These are phyloP conservation scores for Varecia variegata DNA, from an alignment of 2,797 vertebrate genomes.

Conservation along the genomic window DNA sequence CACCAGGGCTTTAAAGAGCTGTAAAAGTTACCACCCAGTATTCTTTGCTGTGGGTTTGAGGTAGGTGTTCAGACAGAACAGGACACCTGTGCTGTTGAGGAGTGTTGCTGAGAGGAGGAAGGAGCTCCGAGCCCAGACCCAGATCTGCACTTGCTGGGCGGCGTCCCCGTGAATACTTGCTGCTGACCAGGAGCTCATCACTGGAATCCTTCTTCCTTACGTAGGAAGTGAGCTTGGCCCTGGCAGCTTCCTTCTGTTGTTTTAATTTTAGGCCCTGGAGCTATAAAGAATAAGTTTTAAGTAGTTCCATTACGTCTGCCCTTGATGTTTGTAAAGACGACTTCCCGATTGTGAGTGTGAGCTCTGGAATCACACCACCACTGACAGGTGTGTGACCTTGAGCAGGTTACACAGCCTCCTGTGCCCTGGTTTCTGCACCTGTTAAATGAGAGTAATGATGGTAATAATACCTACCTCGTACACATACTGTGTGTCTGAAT, in stretches of 20 bases:
- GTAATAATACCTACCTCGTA: too few species aligned
- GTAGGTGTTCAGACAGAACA: neutral
- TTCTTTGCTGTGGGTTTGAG: neutral
- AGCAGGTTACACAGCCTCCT: neutral
- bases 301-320: neutral
- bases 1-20: neutral
- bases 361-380: neutral
- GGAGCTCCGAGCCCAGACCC: neutral
- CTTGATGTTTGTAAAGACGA: neutral
- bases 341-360: neutral
- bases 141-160: neutral
- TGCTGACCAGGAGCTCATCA: neutral
- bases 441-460: neutral
- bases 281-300: neutral
- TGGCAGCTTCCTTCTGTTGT: neutral
- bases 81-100: neutral
- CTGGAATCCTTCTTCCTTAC: neutral
- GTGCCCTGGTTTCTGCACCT: neutral
- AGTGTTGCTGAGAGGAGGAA: neutral
- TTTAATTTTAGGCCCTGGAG: neutral
- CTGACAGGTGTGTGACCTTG: neutral
- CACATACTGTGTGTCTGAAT: rapidly evolving
- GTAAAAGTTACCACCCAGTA: neutral
- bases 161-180: neutral
- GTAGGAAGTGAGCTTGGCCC: neutral